These are phyloP conservation scores for Cistogaster globosa DNA, from an alignment of 2,888 invertebrate species.

Conservation along the genomic window DNA sequence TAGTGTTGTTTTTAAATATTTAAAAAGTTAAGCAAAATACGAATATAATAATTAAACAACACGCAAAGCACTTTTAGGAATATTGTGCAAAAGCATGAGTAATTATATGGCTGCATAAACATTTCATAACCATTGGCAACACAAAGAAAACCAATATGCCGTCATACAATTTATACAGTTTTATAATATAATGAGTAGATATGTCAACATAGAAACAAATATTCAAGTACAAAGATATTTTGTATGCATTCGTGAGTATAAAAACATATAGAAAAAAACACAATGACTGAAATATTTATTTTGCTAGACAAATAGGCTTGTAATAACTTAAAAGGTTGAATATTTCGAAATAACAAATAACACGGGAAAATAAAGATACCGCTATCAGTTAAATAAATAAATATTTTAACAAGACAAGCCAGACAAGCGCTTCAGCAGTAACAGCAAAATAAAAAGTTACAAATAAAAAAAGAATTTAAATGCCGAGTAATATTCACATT, in stretches of 20 bases:
- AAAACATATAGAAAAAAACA: not conserved
- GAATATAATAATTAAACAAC: too few species aligned
- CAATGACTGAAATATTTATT: slow-evolving; percentile 28
- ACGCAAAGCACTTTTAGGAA: not conserved
- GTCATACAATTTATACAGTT: not conserved
- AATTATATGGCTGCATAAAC: slow-evolving; percentile 63
- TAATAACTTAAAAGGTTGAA: slow-evolving; percentile 12
- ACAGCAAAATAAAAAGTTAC: too few species aligned
- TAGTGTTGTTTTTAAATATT: not conserved
- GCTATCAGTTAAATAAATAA: too few species aligned
- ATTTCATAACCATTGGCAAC: slow-evolving; percentile 59
- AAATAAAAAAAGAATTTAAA: too few species aligned
- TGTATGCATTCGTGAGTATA: too few species aligned
- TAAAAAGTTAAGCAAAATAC: too few species aligned
- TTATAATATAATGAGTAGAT: not conserved
- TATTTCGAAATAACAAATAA: not conserved
- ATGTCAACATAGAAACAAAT: not conserved
- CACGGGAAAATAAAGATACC: not conserved
- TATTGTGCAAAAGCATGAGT: slow-evolving; percentile 43
- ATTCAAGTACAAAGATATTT: not conserved
- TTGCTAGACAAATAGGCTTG: slow-evolving; percentile 51
- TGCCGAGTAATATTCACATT: too few species aligned
- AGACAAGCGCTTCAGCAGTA: too few species aligned
- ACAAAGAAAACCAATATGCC: not conserved
- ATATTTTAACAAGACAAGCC: too few species aligned